Percentiles rank a stretch among this genome's conserved stretches.
These are phyloP conservation scores for Parochlus steinenii DNA, from an alignment of 2,888 invertebrate genomes.

Conservation along the genomic window DNA sequence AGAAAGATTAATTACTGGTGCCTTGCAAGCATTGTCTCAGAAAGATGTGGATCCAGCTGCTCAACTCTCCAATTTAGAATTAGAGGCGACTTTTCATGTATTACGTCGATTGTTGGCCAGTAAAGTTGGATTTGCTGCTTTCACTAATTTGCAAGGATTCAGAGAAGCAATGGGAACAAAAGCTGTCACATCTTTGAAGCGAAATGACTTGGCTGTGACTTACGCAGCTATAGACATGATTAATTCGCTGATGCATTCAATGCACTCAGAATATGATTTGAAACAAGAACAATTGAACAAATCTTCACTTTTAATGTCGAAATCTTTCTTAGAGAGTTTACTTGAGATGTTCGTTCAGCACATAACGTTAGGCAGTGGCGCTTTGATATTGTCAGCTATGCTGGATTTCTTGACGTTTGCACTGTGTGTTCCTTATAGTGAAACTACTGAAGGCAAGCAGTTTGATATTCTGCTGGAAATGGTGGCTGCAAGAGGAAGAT, in stretches of 20 bases:
- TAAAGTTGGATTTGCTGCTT: conserved; percentile 94
- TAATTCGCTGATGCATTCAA: conserved; percentile 96
- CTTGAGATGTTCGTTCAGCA: conserved; percentile 90
- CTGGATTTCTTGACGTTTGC: conserved; percentile 95
- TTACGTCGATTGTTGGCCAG: conserved; percentile 85
- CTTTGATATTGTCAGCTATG: conserved; percentile 93
- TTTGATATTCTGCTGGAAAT: conserved; percentile 86
- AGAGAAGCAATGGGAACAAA: conserved; percentile 88
- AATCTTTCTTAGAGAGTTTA: conserved; percentile 80
- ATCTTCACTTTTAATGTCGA: conserved; percentile 79
- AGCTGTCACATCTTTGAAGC: conserved; percentile 76
- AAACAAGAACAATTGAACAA: conserved; percentile 97
- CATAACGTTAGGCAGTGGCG: conserved; percentile 88
- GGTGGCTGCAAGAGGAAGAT: conserved; percentile 82
- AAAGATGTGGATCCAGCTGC: conserved; percentile 45
- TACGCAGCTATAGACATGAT: conserved; percentile 96
- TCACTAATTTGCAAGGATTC: conserved; percentile 78
- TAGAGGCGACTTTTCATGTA: conserved; percentile 93
- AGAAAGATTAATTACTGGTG: conserved; percentile 85
- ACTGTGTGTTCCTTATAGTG: conserved; percentile 95
- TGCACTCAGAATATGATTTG: conserved; percentile 91
- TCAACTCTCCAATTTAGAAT: conserved; percentile 45
- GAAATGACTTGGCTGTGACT: conserved; percentile 76
- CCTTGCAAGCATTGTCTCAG: conserved; percentile 68
- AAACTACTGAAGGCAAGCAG: conserved; percentile 94